Percentiles rank a stretch among this genome's conserved stretches.
Conservation (phyloP, 1,140 invertebrate species). For the Venustaconcha ellipsiformis region DNA sequence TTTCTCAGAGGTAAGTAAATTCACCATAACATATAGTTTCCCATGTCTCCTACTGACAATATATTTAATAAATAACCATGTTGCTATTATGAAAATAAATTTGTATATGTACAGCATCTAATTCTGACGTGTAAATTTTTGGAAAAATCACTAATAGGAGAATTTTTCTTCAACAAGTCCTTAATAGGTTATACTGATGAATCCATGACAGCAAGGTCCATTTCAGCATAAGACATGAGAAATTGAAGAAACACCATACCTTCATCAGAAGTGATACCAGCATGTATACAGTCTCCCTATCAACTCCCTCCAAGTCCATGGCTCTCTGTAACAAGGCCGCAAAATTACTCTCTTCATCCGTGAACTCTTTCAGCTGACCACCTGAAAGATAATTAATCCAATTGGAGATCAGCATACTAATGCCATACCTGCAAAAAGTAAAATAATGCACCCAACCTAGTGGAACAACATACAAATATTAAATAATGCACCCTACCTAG, state of each 20-base stretch:
- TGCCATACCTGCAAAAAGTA: too few relatives aligned
- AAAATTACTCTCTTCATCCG: slow-evolving; percentile 74
- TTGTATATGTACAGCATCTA: too few relatives aligned
- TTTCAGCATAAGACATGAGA: not conserved
- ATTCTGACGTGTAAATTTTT: too few relatives aligned
- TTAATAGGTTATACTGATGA: too few relatives aligned
- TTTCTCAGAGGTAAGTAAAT: too few relatives aligned
- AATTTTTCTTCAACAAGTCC: too few relatives aligned
- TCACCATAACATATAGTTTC: too few relatives aligned
- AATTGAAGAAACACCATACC: slow-evolving; percentile 68
- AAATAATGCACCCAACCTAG: too few relatives aligned
- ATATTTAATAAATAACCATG: too few relatives aligned
- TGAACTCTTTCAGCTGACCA: slow-evolving; percentile 69
- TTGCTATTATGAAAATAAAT: too few relatives aligned
- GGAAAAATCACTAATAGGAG: too few relatives aligned
- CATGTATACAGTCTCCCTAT: slow-evolving; percentile 95
- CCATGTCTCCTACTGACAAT: too few relatives aligned
- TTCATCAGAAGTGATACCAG: slow-evolving; percentile 97
- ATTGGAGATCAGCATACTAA: not conserved
- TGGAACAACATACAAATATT: not conserved
- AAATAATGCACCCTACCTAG: not conserved
- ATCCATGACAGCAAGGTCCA: not conserved
- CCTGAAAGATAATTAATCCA: slow-evolving; percentile 34
- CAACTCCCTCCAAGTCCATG: slow-evolving; percentile 93
- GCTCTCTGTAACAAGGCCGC: slow-evolving; percentile 75